Evolutionary conservation across 2,797 vertebrate species (phyloP).

Genomic region (Hippocampus kuda): DNA sequence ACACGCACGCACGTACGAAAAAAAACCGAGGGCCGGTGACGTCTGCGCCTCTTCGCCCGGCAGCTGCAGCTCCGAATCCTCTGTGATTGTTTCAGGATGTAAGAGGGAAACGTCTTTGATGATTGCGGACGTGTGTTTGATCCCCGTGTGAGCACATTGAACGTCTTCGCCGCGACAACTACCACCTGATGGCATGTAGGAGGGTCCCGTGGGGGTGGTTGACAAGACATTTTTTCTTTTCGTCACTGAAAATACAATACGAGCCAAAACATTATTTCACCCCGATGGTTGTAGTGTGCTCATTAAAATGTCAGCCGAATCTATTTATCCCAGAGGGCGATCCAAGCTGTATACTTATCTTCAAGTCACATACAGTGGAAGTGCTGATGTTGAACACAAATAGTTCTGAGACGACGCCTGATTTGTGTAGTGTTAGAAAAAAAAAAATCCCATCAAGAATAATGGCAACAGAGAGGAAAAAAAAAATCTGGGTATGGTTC

Average conservation of each 20-base stretch:
- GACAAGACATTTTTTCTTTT: background rate
- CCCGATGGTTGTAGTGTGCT: background rate
- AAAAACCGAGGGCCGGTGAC: constrained; percentile 6
- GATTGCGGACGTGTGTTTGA: constrained; percentile 23
- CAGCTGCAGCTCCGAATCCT: constrained; percentile 22
- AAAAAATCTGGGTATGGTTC: too few species aligned
- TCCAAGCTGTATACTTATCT: background rate
- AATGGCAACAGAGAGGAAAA: background rate
- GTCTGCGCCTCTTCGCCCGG: constrained; percentile 12
- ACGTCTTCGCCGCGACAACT: constrained; percentile 12
- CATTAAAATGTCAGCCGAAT: background rate
- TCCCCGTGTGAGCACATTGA: constrained; percentile 7
- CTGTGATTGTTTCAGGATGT: constrained; percentile 28
- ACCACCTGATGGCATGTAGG: constrained; percentile 11
- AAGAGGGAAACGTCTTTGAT: constrained; percentile 31
- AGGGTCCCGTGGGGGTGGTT: background rate
- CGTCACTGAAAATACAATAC: background rate
- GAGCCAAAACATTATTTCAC: background rate
- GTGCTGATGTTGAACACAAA: background rate
- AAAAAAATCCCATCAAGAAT: background rate
- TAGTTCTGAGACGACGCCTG: background rate
- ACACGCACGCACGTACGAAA: constrained; percentile 3
- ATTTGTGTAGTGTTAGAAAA: background rate
- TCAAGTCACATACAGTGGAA: background rate
- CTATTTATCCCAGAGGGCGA: background rate